Evolutionary conservation across 35 echinoderm and acorn worm species (phyloP), one percentile per base, ranked within the genome.

Genomic region (Heliocidaris tuberculata): DNA sequence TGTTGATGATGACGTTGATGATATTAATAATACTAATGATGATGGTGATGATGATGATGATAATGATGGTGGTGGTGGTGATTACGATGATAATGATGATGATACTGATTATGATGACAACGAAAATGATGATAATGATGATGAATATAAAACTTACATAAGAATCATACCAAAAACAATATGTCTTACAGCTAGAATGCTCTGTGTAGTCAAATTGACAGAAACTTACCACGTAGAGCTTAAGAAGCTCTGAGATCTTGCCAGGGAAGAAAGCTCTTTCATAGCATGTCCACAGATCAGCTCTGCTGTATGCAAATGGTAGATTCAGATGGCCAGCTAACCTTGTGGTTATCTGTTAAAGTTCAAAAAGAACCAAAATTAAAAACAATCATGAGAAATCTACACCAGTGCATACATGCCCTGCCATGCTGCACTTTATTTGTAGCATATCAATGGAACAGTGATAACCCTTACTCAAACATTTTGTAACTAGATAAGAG

Each of bases 251-350:
- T 31, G 87, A 24, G 48, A 59, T 93, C 31, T 85, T 86, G 19
- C 31, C 90, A 60, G 94, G 90, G 59, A 95, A 96, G 94, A 96
- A 95, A 31, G 88, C 86, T 47, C 96, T 94, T 85, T 96, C 96
- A 86, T 96, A 96, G 90, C 96, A 95, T 29, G 94, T 88, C 96
- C 96, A 96, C 5, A 96, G 90, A 24, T 94, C 60, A 35, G 93
- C 78, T 47, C 78, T 32, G 31, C 59, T 85, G 31, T 85, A 48
- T 2, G 21, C 9, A n/a, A 50, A 59, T 9, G 54, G 60, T 13
- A 85, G 60, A 48, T 94, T 94, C 31, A 85, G 60, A 24, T 94
- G 93, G 32, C 21, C 27, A 7, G 91, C 91, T 30, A 93, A 59
- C 47, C 47, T 32, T 89, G 31, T 35, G 1, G 47, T 48, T 17